Base-by-base conservation (phyloP, 2,113 vertebrate species). In the Rana temporaria region DNA sequence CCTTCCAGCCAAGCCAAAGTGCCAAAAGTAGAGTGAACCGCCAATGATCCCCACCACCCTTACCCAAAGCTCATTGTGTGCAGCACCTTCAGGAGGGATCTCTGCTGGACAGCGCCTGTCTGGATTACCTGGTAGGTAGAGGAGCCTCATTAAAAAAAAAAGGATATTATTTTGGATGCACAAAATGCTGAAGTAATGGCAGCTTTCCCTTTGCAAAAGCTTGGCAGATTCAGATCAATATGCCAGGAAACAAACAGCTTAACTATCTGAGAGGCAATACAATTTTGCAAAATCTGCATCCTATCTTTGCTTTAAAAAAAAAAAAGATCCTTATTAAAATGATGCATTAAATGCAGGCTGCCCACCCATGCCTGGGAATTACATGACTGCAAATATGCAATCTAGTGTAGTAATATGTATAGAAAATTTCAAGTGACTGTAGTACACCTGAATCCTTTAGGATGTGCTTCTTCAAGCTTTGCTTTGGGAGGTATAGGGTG, bases 381-480 rank as follows among this genome's bases (percentile, higher is more conserved):
- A 64, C 22, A 30, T 30, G 24, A 26, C 7, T 30, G 38, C n/a
- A 17, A 18, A 20, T 64, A 42, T 77, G 15, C 4, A 19, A 18
- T 53, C 38, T 60, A 30, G 20, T 52, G 34, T 24, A 52, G 59
- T 42, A 53, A 16, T 17, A 19, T 11, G 32, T 24, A 38, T 9
- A 38, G 6, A 68, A 48, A 42, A 57, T 30, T 30, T 30, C 26
- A 30, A 30, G 26, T 30, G 26, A 17, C 24, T 30, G 20, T 6
- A 32, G 59, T 42, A 70, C 38, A 67, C 63, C 52, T 82, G 63
- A 34, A 66, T 65, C 30, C 24, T 73, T 3, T 57, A 60, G 62
- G 62, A 67, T 66, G 71, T 16, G 52, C n/a, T 11, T 30, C 1
- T 30, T 30, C 26, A 30, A 30, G 4, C 63, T 4, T 12, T 26